Evolutionary conservation across 2,888 invertebrate species (phyloP), one percentile per base, ranked within the genome.

Genomic region (Autographa gamma): DNA sequence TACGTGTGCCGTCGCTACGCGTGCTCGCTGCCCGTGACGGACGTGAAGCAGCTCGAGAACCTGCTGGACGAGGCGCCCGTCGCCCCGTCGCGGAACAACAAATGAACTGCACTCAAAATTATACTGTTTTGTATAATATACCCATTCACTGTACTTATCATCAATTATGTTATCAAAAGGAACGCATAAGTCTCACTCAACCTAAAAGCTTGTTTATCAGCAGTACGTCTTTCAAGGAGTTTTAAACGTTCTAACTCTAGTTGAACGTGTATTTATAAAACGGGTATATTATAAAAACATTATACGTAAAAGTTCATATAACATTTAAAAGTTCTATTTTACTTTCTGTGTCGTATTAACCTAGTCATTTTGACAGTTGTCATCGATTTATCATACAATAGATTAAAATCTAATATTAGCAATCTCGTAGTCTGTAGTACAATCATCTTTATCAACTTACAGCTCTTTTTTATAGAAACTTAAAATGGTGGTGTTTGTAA

Each of bases 1-100:
- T 98, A 97, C 89, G 97, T 98, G n/a, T 98, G 98, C 88, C 96
- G 97, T 8, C 97, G 97, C 82, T 97, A 96, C 89, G 96, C 97
- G 1, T 98, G 98, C 90, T 97, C 97, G 7, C 92, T 98, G 66
- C 98, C 98, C 2, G 97, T 98, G 61, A 97, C 97, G 0, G 96
- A 97, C 66, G 96, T 97, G 0, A 96, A 96, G 18, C 96, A 97
- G 68, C 94, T 98, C 13, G 96, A 96, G 71, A 92, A 91, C 25
- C 91, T 97, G 25, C 92, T 98, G 13, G 96, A 96, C 79, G 94
- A 95, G 69, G 76, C 89, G 7, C 84, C 89, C 1, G 74, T 74
- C 18, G 63, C 82, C 6, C 71, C 79, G 1, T 69, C 75, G 25
- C 71, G 71, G 60, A 81, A 81, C 52, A 81, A 70, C 72, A 86